phyloP scores from a whole-genome alignment of 1,140 invertebrate species.

The Orchesella cincta region DNA sequence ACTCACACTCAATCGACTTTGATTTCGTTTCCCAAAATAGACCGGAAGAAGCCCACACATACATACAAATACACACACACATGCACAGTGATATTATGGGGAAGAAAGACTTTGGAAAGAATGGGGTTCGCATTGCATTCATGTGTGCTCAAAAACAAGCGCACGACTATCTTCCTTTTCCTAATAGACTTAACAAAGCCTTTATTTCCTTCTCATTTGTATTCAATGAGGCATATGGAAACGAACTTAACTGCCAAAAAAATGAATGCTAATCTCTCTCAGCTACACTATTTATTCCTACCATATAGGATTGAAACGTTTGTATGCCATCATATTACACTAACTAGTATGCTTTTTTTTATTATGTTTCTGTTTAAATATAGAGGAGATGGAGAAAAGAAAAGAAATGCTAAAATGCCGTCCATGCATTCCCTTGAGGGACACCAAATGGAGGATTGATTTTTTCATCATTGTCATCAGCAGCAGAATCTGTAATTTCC shows the following conservation, averaged over 20 bases:
- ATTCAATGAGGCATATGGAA: background rate
- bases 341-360: too few species aligned
- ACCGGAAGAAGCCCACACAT: too few species aligned
- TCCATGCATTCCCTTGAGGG: background rate
- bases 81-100: background rate
- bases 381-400: background rate
- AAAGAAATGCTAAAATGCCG: background rate
- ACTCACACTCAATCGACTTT: too few species aligned
- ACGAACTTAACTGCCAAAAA: background rate
- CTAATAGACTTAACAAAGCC: background rate
- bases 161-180: background rate
- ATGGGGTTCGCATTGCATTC: too few species aligned
- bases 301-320: background rate
- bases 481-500: too few species aligned
- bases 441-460: too few species aligned
- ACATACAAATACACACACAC: background rate
- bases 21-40: too few species aligned
- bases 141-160: background rate
- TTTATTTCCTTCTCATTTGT: background rate
- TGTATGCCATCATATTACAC: too few species aligned
- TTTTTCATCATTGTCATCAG: too few species aligned
- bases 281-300: background rate
- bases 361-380: too few species aligned
- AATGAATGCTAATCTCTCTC: background rate
- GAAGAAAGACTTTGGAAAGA: background rate